These are phyloP conservation scores for Melitaea athalia DNA, from an alignment of 2,888 invertebrate genomes.

Conservation along the genomic window DNA sequence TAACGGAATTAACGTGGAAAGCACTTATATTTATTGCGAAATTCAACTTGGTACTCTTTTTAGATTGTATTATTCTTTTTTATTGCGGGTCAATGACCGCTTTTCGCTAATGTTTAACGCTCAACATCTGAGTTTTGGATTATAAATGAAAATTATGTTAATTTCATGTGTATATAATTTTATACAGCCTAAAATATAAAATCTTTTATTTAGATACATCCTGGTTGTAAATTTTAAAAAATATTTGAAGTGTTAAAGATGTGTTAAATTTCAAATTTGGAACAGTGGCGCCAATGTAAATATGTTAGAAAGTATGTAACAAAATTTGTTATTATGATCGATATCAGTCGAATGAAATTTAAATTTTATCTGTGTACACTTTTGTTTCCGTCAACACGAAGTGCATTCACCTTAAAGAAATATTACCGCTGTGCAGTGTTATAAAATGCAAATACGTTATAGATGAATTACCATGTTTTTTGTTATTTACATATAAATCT, in stretches of 20 bases:
- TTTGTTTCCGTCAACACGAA: conserved; percentile 62
- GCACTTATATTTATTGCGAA: conserved; percentile 35
- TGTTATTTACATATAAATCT: conserved; percentile 14
- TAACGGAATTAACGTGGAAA: conserved; percentile 29
- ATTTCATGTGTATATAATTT: not conserved
- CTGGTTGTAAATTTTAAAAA: conserved; percentile 4
- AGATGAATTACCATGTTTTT: conserved; percentile 33
- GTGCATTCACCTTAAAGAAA: conserved; percentile 57
- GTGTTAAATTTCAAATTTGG: conserved; percentile 26
- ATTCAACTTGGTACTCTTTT: conserved; percentile 24
- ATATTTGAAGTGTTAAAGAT: not conserved
- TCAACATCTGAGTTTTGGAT: conserved; percentile 32
- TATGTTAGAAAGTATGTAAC: conserved; percentile 53
- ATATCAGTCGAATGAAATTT: conserved; percentile 55
- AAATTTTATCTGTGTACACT: conserved; percentile 50
- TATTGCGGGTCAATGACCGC: conserved; percentile 39
- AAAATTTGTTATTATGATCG: conserved; percentile 53
- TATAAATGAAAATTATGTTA: conserved; percentile 5
- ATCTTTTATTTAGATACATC: not conserved
- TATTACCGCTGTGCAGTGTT: conserved; percentile 30
- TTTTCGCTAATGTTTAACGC: conserved; percentile 25
- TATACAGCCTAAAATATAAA: conserved; percentile 1
- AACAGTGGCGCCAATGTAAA: conserved; percentile 39
- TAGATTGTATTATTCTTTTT: conserved; percentile 31
- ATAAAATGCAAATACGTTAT: conserved; percentile 38